Evolutionary conservation across 2,113 vertebrate species (phyloP).

Genomic region (Ctenomys sociabilis): DNA sequence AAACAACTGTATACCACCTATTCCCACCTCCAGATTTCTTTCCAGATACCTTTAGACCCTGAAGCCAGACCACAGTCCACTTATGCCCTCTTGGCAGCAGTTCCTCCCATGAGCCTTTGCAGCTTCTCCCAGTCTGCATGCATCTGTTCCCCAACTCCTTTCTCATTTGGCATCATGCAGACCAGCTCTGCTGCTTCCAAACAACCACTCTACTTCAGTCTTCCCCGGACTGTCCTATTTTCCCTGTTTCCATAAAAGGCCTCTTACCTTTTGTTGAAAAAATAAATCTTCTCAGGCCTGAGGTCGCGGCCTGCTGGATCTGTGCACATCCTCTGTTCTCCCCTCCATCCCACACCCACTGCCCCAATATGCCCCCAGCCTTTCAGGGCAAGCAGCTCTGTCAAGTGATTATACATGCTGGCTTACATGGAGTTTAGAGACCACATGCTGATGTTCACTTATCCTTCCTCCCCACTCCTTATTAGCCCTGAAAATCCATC

Average conservation of each 20-base stretch:
- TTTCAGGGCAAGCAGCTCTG: neutral
- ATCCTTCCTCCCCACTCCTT: neutral
- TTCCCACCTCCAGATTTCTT: neutral
- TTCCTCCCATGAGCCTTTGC: slow-evolving; percentile 48
- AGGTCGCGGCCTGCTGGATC: neutral
- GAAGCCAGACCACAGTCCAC: neutral
- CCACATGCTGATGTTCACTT: neutral
- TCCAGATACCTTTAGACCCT: neutral
- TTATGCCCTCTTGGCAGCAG: neutral
- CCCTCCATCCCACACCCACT: neutral
- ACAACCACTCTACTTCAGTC: neutral
- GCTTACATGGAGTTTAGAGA: neutral
- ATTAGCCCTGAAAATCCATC: neutral
- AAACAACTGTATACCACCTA: neutral
- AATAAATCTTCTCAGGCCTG: neutral
- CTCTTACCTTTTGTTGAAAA: neutral
- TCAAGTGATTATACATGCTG: neutral
- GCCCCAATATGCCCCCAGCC: neutral
- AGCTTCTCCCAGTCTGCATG: neutral
- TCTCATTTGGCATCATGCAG: neutral
- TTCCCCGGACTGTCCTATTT: neutral
- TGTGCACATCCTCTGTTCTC: neutral
- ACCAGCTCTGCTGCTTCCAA: neutral
- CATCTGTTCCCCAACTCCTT: neutral
- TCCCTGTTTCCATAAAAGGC: neutral